Evolutionary conservation across 2,113 vertebrate species (phyloP), one percentile per base, ranked within the genome.

Genomic region (Chaetops frenatus): DNA sequence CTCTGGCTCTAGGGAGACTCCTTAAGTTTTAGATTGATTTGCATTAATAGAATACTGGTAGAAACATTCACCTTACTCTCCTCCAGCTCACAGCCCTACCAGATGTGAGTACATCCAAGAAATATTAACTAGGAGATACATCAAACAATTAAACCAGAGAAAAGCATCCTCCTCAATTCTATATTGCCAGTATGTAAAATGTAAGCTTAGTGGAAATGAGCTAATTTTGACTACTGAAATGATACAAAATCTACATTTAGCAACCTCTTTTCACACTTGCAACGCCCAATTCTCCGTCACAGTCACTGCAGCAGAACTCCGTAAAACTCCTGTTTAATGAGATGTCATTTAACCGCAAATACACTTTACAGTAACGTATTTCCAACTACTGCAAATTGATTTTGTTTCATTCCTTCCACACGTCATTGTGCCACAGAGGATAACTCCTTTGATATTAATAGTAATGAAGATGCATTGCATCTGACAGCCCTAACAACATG

Each of bases 401-500:
- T 94, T 89, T 67, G 65, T 71, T 73, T 94, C 76, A 79, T 67
- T 94, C 58, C 85, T 94, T 94, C 84, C 81, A 74, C 83, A 72
- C 85, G 91, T 74, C 92, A 85, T 36, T 79, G 64, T 78, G 50
- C 76, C 91, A 88, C 50, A 71, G 36, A 94, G 71, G 36, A 78
- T 79, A 86, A 83, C 89, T 95, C 74, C 56, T 95, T 92, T 92
- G 79, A 79, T 83, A 91, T 95, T 95, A 94, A 94, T 73, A 92
- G 82, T 73, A 94, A 95, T 78, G 82, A 86, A 93, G 90, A 96
- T 53, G 47, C 56, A 92, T 97, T 92, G 60, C 47, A 92, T 91
- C 80, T 96, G 94, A 94, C 91, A 96, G 48, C 65, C 67, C 88
- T 92, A 97, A 96, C 81, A 96, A 95, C 81, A 86, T 20, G 58